Percentiles rank a stretch among this genome's conserved stretches.
These are phyloP conservation scores for Zalophus californianus DNA, from an alignment of 2,797 vertebrate species.

Conservation along the genomic window DNA sequence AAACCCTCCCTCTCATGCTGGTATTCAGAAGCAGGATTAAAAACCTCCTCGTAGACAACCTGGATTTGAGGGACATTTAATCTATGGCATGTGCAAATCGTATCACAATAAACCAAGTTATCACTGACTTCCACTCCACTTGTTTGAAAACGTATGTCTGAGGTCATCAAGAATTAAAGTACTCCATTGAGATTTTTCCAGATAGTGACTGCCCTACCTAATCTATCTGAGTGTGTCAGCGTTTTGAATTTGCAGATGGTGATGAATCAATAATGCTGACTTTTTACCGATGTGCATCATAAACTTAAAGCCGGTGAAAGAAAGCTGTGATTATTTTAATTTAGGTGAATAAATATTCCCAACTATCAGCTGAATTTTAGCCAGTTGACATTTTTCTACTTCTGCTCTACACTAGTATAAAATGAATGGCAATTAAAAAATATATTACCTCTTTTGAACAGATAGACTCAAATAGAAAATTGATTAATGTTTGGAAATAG, in stretches of 20 bases:
- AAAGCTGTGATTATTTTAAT: constrained; percentile 65
- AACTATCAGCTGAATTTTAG: constrained; percentile 62
- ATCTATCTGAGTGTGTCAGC: constrained; percentile 17
- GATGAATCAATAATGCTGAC: constrained; percentile 61
- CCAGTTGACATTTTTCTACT: constrained; percentile 71
- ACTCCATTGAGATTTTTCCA: constrained; percentile 17
- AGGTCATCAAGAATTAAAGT: constrained; percentile 59
- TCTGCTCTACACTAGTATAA: constrained; percentile 64
- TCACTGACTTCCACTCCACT: not conserved
- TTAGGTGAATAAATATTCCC: constrained; percentile 63
- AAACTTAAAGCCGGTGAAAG: constrained; percentile 65
- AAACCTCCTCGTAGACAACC: not conserved
- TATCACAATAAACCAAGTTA: constrained; percentile 12
- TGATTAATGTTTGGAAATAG: constrained; percentile 78
- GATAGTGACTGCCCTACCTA: not conserved
- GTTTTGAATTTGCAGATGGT: constrained; percentile 62
- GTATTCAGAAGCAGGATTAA: constrained; percentile 25
- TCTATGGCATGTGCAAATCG: not conserved
- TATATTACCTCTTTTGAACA: constrained; percentile 60
- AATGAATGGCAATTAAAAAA: constrained; percentile 64
- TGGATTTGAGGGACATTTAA: constrained; percentile 14
- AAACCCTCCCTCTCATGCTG: not conserved
- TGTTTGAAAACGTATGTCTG: constrained; percentile 19
- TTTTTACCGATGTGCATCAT: constrained; percentile 54
- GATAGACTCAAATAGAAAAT: constrained; percentile 77